Evolutionary conservation across 2,113 vertebrate species (phyloP).

Genomic region (Geococcyx californianus): DNA sequence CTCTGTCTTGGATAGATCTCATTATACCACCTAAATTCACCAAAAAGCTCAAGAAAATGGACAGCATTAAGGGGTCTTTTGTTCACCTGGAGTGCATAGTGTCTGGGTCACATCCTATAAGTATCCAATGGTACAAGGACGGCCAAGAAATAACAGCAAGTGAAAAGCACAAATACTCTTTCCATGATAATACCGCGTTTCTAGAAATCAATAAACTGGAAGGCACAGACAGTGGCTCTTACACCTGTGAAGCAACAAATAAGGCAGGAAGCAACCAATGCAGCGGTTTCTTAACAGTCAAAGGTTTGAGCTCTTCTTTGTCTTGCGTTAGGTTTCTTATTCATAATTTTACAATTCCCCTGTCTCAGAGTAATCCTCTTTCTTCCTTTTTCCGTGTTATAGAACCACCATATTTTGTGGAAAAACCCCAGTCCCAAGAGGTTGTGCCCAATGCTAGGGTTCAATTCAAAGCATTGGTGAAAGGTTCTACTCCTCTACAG

Average conservation of each 20-base stretch:
- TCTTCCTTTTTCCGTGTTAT: constrained; percentile 45
- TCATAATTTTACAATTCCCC: background rate
- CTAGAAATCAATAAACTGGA: constrained; percentile 92
- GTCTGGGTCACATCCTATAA: constrained; percentile 93
- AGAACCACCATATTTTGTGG: constrained; percentile 92
- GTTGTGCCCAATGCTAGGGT: constrained; percentile 89
- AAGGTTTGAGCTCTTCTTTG: constrained; percentile 83
- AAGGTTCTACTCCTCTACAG: constrained; percentile 88
- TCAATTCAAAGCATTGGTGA: constrained; percentile 86
- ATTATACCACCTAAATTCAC: constrained; percentile 96
- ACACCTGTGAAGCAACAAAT: constrained; percentile 92
- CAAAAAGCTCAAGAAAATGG: constrained; percentile 92
- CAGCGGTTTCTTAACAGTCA: constrained; percentile 88
- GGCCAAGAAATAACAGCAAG: constrained; percentile 85
- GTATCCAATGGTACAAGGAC: constrained; percentile 92
- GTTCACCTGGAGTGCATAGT: constrained; percentile 94
- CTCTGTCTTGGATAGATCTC: constrained; percentile 84
- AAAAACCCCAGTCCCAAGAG: constrained; percentile 91
- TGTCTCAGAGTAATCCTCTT: background rate
- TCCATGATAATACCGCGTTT: constrained; percentile 94
- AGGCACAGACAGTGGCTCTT: constrained; percentile 87
- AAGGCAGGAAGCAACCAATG: constrained; percentile 91
- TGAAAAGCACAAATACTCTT: constrained; percentile 92
- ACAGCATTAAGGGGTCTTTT: constrained; percentile 95
- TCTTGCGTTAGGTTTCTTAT: background rate